These are phyloP conservation scores for Elymnias hypermnestra DNA, from an alignment of 1,140 invertebrate species.

Conservation along the genomic window DNA sequence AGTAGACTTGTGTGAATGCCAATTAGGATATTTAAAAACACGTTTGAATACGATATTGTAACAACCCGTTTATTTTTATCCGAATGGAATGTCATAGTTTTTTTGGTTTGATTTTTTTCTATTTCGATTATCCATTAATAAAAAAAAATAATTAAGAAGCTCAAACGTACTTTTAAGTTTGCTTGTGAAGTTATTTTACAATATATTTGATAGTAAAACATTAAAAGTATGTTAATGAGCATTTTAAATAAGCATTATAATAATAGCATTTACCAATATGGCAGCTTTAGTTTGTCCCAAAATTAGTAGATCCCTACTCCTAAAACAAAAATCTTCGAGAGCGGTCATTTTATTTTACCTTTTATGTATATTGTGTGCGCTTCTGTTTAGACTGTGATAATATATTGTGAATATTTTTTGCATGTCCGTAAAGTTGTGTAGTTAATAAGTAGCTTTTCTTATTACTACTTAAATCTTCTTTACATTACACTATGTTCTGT, in stretches of 20 bases:
- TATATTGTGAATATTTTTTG: too few relatives aligned
- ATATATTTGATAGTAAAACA: too few relatives aligned
- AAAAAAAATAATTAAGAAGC: constrained; percentile 15
- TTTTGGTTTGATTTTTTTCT: constrained; percentile 18
- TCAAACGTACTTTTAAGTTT: constrained; percentile 23
- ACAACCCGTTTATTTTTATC: constrained; percentile 13
- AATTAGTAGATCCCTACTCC: constrained; percentile 42
- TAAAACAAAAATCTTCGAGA: constrained; percentile 39
- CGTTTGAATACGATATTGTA: constrained; percentile 18
- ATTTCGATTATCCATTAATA: constrained; percentile 21
- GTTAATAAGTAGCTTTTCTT: neutral
- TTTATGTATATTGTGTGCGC: constrained; percentile 19
- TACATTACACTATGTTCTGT: too few relatives aligned
- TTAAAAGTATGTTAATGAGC: constrained; percentile 44
- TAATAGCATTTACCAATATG: constrained; percentile 73
- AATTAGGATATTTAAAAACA: constrained; percentile 3
- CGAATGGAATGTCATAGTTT: constrained; percentile 21
- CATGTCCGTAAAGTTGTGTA: constrained; percentile 12
- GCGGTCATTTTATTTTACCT: constrained; percentile 36
- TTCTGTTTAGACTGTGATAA: constrained; percentile 20
- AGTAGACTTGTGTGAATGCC: constrained; percentile 3
- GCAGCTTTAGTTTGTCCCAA: constrained; percentile 53
- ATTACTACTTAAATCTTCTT: neutral
- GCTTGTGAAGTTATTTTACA: too few relatives aligned
- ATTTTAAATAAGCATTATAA: constrained; percentile 36